phyloP scores from a whole-genome alignment of 2,797 vertebrate genomes.

The Antennarius maculatus region DNA sequence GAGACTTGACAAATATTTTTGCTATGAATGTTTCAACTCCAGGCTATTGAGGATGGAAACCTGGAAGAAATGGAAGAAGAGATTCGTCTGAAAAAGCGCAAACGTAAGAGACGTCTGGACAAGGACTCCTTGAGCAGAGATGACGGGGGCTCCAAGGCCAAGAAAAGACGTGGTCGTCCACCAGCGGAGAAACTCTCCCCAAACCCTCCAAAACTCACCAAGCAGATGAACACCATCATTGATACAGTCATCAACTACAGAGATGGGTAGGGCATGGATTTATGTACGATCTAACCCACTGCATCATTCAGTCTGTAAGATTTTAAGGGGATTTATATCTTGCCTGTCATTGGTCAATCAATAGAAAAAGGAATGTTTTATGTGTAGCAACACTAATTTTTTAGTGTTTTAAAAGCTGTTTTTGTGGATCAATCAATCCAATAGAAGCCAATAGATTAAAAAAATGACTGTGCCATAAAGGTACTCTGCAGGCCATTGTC shows the following conservation, averaged over 20 bases:
- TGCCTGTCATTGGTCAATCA: neutral
- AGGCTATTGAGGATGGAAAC: constrained; percentile 98
- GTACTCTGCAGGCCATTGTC: no score
- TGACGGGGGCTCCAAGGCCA: constrained; percentile 87
- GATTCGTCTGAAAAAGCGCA: constrained; percentile 95
- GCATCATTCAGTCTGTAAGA: neutral
- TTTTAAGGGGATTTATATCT: neutral
- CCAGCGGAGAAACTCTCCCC: constrained; percentile 95
- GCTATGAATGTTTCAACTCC: neutral
- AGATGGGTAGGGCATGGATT: constrained; percentile 84
- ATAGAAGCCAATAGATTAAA: no score
- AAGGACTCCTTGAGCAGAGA: constrained; percentile 90
- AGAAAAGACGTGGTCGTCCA: constrained; percentile 94
- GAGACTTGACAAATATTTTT: neutral
- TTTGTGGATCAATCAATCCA: no score
- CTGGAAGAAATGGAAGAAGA: constrained; percentile 99
- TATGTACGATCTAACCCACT: neutral
- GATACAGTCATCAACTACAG: constrained; percentile 99
- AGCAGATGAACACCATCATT: constrained; percentile 95
- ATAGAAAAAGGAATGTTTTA: neutral
- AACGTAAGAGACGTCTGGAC: constrained; percentile 92
- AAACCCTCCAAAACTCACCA: constrained; percentile 94
- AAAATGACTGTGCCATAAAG: no score
- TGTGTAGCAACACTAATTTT: neutral
- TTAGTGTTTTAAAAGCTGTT: neutral